A percentile compares a stretch with the other conserved stretches of the same genome.
phyloP scores from a whole-genome alignment of 2,113 vertebrate species.

The Dipodomys ordii region DNA sequence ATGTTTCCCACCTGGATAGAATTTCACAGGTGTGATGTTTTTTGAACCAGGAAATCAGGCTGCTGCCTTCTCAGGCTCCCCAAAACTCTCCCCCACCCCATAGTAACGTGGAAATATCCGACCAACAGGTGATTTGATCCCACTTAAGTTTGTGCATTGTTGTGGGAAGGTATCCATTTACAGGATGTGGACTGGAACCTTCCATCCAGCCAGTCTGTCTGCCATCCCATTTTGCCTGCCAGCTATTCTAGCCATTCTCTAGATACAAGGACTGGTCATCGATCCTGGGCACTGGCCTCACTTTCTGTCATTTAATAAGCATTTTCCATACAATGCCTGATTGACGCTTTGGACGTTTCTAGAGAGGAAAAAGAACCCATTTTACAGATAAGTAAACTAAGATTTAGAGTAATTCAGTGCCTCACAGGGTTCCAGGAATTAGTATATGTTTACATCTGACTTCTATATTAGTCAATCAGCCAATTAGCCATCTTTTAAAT shows the following conservation, averaged over 20 bases:
- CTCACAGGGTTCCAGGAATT: background rate
- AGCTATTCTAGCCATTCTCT: no score
- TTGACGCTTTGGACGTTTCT: background rate
- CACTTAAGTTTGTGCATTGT: background rate
- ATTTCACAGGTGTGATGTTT: constrained; percentile 77
- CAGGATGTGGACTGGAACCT: background rate
- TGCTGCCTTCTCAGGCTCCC: constrained; percentile 5
- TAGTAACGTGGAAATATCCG: constrained; percentile 36
- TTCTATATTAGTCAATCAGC: background rate
- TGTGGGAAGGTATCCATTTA: constrained; percentile 18
- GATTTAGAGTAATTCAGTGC: background rate
- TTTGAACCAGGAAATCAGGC: constrained; percentile 72
- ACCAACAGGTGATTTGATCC: constrained; percentile 60
- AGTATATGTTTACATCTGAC: background rate
- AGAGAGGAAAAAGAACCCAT: background rate
- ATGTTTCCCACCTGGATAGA: constrained; percentile 71
- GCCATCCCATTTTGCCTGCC: background rate
- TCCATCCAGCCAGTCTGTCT: background rate
- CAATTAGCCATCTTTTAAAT: background rate
- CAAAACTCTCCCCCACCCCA: constrained; percentile 19
- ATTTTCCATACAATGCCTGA: background rate
- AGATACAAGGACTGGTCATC: no score
- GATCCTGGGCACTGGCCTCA: no score
- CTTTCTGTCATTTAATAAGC: background rate
- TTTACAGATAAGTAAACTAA: constrained; percentile 38